Evolutionary conservation across 2,888 invertebrate genomes (phyloP).

Genomic region (Sacculina carcini): DNA sequence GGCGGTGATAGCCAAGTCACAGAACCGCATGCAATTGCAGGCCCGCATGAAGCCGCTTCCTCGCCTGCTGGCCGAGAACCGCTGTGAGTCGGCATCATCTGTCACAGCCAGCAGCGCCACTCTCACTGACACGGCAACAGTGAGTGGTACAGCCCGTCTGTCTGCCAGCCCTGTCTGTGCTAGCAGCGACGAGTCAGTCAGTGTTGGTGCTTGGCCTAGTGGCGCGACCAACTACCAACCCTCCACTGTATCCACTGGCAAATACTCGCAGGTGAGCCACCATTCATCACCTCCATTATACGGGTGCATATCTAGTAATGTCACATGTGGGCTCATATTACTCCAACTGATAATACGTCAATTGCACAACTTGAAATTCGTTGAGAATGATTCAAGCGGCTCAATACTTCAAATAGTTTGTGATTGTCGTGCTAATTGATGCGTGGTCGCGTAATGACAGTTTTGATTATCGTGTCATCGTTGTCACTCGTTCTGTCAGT

Average conservation of each 20-base stretch:
- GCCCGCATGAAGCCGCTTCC: constrained; percentile 11
- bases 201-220: neutral
- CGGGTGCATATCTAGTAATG: too few relatives aligned
- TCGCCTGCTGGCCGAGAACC: constrained; percentile 9
- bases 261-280: neutral
- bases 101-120: neutral
- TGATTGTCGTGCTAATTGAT: too few relatives aligned
- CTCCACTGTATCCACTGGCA: neutral
- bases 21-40: constrained; percentile 11
- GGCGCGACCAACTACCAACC: neutral
- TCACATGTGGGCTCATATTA: too few relatives aligned
- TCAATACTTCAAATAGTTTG: too few relatives aligned
- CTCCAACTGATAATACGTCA: too few relatives aligned
- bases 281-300: too few relatives aligned
- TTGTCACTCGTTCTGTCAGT: too few relatives aligned
- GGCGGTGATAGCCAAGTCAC: constrained; percentile 29
- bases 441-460: too few relatives aligned
- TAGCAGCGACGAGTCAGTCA: neutral
- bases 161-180: neutral
- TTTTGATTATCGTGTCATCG: too few relatives aligned
- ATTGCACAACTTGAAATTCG: too few relatives aligned
- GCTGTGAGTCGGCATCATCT: constrained; percentile 3
- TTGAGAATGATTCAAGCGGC: too few relatives aligned
- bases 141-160: neutral
- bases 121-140: neutral